Conservation (phyloP, 2,797 vertebrate genomes). For the Neomorphus geoffroyi region DNA sequence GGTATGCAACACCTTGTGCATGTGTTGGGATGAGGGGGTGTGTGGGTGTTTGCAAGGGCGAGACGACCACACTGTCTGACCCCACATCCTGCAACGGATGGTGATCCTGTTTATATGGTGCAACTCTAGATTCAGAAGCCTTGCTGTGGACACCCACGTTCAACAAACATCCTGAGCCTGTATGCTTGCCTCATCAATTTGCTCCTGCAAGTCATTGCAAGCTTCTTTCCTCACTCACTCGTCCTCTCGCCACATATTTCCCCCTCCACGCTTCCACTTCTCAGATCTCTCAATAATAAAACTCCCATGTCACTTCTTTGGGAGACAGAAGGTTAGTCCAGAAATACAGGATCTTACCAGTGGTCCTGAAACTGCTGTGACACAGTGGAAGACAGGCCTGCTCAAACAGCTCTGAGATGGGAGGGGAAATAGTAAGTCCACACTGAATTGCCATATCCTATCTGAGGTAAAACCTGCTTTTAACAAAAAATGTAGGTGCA, state of each 20-base stretch:
- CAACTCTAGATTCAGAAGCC: slow-evolving; percentile 12
- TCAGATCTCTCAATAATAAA: slow-evolving; percentile 19
- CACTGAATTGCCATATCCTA: background rate
- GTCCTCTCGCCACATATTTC: slow-evolving; percentile 4
- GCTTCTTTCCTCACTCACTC: slow-evolving; percentile 39
- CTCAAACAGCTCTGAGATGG: background rate
- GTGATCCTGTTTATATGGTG: background rate
- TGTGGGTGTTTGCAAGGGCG: background rate
- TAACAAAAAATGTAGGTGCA: background rate
- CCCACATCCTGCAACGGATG: slow-evolving; percentile 9
- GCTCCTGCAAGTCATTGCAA: slow-evolving; percentile 14
- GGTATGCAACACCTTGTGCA: background rate
- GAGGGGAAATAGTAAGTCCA: background rate
- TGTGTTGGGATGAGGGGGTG: background rate
- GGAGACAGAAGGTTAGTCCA: background rate
- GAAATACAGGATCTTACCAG: background rate
- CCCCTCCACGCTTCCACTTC: background rate
- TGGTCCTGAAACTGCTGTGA: background rate
- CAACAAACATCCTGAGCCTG: slow-evolving; percentile 13
- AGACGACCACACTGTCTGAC: background rate
- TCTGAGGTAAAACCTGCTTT: slow-evolving; percentile 14
- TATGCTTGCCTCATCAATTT: slow-evolving; percentile 26
- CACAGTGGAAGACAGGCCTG: background rate
- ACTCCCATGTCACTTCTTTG: background rate
- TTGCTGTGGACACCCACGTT: slow-evolving; percentile 24